phyloP scores from a whole-genome alignment of 2,888 invertebrate species.

The Apodemia duryi region DNA sequence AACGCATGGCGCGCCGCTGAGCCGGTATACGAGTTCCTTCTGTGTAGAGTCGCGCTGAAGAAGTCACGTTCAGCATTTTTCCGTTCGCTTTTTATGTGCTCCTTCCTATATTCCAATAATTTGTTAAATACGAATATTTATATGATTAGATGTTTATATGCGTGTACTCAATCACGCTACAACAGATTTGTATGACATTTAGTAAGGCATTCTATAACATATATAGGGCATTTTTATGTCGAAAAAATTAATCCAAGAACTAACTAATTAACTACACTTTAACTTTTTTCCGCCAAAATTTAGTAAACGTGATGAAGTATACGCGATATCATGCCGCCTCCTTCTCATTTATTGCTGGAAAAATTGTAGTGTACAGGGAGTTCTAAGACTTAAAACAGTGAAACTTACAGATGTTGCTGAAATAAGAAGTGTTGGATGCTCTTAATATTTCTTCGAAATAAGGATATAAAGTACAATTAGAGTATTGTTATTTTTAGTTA shows the following conservation, averaged over 20 bases:
- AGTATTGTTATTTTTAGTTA: conserved; percentile 18
- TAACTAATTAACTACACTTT: too few species aligned
- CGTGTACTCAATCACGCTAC: not conserved
- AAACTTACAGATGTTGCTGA: not conserved
- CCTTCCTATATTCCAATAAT: not conserved
- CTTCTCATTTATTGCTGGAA: too few species aligned
- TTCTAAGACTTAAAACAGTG: too few species aligned
- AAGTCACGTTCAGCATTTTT: conserved; percentile 29
- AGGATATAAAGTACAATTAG: conserved; percentile 11
- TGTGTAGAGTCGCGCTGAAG: conserved; percentile 61
- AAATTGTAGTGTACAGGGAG: too few species aligned
- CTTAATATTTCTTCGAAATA: not conserved
- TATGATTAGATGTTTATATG: not conserved
- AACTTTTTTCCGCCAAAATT: too few species aligned
- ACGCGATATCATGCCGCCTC: too few species aligned
- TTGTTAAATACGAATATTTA: not conserved
- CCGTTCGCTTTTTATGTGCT: conserved; percentile 28
- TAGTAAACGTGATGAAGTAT: too few species aligned
- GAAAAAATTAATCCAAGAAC: too few species aligned
- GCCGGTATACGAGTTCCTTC: conserved; percentile 90
- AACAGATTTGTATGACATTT: too few species aligned
- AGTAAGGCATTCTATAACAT: too few species aligned
- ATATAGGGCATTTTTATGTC: too few species aligned
- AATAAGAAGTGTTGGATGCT: not conserved
- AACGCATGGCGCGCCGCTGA: conserved; percentile 43